phyloP scores from a whole-genome alignment of 2,797 vertebrate genomes.

The Channallabes apus region DNA sequence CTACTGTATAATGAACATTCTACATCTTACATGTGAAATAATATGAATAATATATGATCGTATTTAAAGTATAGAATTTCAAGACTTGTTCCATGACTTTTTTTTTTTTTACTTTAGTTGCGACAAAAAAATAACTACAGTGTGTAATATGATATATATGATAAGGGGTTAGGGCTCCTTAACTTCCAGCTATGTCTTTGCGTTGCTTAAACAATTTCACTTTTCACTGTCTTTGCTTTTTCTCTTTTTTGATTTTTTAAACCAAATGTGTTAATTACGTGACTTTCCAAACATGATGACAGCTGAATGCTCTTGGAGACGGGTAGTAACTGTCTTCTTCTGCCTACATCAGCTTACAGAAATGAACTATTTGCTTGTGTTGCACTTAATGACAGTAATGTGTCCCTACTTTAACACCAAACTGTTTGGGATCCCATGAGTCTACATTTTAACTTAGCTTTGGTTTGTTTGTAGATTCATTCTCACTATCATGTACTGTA shows the following conservation, averaged over 20 bases:
- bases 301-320: background rate
- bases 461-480: background rate
- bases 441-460: background rate
- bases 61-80: too few species aligned
- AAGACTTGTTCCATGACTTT: too few species aligned
- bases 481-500: background rate
- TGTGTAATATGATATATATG: too few species aligned
- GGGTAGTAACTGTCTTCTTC: background rate
- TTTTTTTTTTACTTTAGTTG: too few species aligned
- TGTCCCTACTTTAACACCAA: background rate
- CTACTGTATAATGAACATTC: too few species aligned
- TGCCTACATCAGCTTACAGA: background rate
- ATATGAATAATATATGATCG: too few species aligned
- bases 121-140: too few species aligned
- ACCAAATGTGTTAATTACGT: background rate
- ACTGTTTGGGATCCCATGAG: background rate
- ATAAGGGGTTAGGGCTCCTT: background rate
- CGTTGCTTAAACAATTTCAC: background rate
- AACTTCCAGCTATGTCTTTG: background rate
- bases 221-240: background rate
- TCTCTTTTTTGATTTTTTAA: background rate
- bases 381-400: background rate
- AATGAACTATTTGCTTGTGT: background rate
- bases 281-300: background rate
- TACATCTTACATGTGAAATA: too few species aligned